phyloP scores from a whole-genome alignment of 2,888 invertebrate species.

The Orthosia cruda region DNA sequence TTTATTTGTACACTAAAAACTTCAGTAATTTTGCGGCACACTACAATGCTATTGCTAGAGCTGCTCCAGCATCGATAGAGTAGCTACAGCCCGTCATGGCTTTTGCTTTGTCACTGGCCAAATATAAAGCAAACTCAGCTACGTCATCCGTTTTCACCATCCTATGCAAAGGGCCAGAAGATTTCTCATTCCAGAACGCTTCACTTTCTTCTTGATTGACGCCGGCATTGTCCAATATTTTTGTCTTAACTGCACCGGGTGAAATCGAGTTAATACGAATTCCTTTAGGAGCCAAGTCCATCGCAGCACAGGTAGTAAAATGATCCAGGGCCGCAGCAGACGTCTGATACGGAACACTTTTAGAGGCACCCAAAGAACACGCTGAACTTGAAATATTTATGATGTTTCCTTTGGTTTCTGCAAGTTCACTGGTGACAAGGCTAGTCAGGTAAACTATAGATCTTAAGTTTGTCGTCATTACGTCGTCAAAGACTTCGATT shows the following conservation, averaged over 20 bases:
- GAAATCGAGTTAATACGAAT: slow-evolving; percentile 94
- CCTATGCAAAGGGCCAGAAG: slow-evolving; percentile 59
- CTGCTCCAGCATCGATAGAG: slow-evolving; percentile 68
- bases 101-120: slow-evolving; percentile 78
- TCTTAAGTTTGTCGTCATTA: slow-evolving; percentile 74
- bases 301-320: slow-evolving; percentile 94
- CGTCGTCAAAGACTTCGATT: slow-evolving; percentile 71
- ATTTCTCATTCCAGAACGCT: slow-evolving; percentile 40
- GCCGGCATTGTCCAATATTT: slow-evolving; percentile 66
- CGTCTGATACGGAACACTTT: slow-evolving; percentile 90
- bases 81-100: slow-evolving; percentile 76
- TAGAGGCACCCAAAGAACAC: slow-evolving; percentile 32
- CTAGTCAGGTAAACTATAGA: slow-evolving; percentile 72
- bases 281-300: slow-evolving; percentile 91
- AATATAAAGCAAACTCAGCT: slow-evolving; percentile 72
- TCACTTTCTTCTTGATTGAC: slow-evolving; percentile 59
- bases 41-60: slow-evolving; percentile 15
- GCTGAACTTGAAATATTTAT: slow-evolving; percentile 76
- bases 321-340: slow-evolving; percentile 95
- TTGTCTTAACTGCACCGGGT: slow-evolving; percentile 93
- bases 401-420: slow-evolving; percentile 73
- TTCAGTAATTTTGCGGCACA: neutral
- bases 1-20: neutral
- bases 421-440: slow-evolving; percentile 66
- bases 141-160: slow-evolving; percentile 72